Conservation (phyloP, 2,797 vertebrate genomes). For the Podarcis siculus region DNA sequence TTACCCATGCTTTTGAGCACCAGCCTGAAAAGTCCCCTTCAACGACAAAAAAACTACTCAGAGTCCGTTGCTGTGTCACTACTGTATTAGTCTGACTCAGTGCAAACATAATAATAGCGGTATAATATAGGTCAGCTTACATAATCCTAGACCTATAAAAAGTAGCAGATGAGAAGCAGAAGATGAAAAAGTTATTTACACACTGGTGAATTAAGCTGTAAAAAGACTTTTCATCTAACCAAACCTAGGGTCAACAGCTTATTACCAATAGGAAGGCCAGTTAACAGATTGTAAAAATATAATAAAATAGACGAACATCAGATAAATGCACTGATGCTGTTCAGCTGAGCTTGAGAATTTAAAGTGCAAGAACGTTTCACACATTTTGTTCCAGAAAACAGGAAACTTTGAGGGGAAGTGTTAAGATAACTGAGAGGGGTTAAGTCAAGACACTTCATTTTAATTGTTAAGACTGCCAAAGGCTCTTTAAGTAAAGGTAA, state of each 20-base stretch:
- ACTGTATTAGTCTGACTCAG: conserved; percentile 47
- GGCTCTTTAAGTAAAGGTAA: neutral
- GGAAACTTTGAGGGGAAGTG: neutral
- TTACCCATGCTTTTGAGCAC: neutral
- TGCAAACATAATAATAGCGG: conserved; percentile 51
- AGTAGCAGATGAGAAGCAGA: conserved; percentile 58
- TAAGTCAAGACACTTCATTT: neutral
- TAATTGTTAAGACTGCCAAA: neutral
- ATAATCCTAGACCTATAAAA: conserved; percentile 61
- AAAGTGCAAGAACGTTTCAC: neutral
- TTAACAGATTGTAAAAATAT: neutral
- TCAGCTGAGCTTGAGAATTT: conserved; percentile 27
- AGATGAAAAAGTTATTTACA: conserved; percentile 48
- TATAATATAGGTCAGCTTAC: conserved; percentile 63
- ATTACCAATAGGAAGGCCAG: neutral
- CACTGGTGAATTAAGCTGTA: conserved; percentile 43
- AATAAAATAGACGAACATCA: neutral
- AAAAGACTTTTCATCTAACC: conserved; percentile 55
- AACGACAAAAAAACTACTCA: neutral
- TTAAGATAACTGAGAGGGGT: neutral
- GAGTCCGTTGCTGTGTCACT: conserved; percentile 7
- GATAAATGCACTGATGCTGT: neutral
- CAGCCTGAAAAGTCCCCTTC: neutral
- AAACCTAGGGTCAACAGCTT: conserved; percentile 41
- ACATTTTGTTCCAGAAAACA: neutral